Percentiles rank a stretch among this genome's conserved stretches.
phyloP scores from a whole-genome alignment of 64 coral and sea anemone genomes.

The Stichodactyla mertensii region DNA sequence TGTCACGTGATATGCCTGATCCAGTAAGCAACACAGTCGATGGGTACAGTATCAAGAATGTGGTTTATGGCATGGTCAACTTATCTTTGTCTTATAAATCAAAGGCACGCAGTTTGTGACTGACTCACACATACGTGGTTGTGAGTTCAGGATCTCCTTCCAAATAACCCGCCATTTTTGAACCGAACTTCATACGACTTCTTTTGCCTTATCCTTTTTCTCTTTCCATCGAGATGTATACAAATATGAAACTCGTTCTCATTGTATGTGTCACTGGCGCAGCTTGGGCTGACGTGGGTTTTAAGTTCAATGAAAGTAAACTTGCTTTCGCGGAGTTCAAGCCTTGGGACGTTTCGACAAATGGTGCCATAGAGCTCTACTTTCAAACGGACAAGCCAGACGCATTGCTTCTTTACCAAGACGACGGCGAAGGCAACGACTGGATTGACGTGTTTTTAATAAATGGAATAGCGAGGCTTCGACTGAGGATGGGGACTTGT shows the following conservation, averaged over 20 bases:
- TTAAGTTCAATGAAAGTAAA: conserved; percentile 18
- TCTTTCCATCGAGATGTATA: not conserved
- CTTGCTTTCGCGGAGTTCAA: conserved; percentile 22
- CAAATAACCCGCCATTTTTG: too few species aligned
- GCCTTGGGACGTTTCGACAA: conserved; percentile 16
- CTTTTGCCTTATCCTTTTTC: not conserved
- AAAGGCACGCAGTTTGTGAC: not conserved
- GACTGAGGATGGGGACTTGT: conserved; percentile 44
- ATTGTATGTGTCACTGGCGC: not conserved
- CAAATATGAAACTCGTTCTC: not conserved
- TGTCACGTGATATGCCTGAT: not conserved
- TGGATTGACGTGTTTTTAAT: conserved; percentile 53
- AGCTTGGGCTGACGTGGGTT: not conserved
- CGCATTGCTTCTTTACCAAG: conserved; percentile 50
- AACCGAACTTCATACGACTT: not conserved
- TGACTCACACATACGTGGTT: not conserved
- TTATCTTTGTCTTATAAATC: not conserved
- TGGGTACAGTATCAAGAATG: not conserved
- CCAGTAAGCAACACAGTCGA: not conserved
- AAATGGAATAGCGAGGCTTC: conserved; percentile 29
- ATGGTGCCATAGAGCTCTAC: conserved; percentile 24
- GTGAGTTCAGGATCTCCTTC: not conserved
- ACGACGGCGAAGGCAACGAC: conserved; percentile 28
- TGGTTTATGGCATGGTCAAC: not conserved
- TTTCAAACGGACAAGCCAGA: conserved; percentile 35